phyloP scores from a whole-genome alignment of 2,113 vertebrate species.

The Cinclus cinclus region DNA sequence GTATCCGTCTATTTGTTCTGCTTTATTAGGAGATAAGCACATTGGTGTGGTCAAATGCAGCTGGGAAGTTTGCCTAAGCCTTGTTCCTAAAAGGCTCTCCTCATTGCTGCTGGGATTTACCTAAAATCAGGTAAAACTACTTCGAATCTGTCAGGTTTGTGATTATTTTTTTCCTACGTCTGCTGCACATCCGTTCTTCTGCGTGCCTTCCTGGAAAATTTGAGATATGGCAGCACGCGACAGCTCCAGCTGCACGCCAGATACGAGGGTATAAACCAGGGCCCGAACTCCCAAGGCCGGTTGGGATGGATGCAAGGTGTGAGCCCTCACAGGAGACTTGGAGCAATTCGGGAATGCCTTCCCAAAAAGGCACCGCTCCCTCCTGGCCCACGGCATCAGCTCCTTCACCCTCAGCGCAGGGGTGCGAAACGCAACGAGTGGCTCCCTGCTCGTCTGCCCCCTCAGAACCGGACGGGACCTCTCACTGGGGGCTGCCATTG shows the following conservation, averaged over 20 bases:
- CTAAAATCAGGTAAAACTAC: background rate
- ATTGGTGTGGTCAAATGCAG: background rate
- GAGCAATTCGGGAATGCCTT: background rate
- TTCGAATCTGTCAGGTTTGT: background rate
- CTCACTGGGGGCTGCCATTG: no score
- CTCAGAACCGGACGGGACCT: no score
- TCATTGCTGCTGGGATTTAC: background rate
- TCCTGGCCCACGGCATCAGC: no score
- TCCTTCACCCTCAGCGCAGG: no score
- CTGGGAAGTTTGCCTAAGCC: background rate
- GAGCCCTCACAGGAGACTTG: background rate
- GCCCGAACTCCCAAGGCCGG: fast-evolving
- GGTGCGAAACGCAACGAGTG: no score
- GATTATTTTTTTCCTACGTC: background rate
- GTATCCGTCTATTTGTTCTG: background rate
- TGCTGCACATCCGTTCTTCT: fast-evolving
- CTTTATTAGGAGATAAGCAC: background rate
- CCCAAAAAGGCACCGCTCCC: background rate
- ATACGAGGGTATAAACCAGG: fast-evolving
- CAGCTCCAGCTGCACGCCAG: background rate
- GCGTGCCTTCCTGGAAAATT: fast-evolving
- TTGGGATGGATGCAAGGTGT: fast-evolving
- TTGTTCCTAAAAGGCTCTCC: background rate
- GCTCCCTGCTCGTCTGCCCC: no score
- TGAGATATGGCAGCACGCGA: fast-evolving